Evolutionary conservation across 2,888 invertebrate genomes (phyloP).

Genomic region (Thymelicus lineola): DNA sequence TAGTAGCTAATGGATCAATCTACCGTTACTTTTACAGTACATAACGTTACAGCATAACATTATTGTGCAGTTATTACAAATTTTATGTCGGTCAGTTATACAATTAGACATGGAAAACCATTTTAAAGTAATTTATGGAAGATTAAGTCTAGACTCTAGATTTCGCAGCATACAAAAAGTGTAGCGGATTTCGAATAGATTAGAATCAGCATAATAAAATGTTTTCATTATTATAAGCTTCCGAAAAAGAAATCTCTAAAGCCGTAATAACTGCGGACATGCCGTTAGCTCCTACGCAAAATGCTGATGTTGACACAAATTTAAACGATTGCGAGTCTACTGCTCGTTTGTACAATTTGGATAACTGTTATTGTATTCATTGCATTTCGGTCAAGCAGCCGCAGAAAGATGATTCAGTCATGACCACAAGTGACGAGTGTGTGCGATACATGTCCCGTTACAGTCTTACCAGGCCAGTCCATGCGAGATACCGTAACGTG

Average conservation of each 20-base stretch:
- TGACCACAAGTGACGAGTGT: conserved; percentile 46
- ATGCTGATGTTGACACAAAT: conserved; percentile 32
- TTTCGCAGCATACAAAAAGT: neutral
- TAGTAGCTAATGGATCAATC: neutral
- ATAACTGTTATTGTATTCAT: conserved; percentile 41
- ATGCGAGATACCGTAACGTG: conserved; percentile 71
- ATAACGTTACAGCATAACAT: neutral
- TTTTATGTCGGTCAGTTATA: neutral
- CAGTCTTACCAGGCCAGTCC: conserved; percentile 61
- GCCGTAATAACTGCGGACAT: conserved; percentile 3
- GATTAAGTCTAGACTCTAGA: conserved; percentile 1
- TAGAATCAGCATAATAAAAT: neutral
- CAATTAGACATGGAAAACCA: neutral
- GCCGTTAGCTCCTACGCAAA: conserved; percentile 13
- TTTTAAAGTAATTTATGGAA: neutral
- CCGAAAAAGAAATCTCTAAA: conserved; percentile 13
- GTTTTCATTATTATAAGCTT: neutral
- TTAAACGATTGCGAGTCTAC: conserved; percentile 27
- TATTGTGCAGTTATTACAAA: neutral
- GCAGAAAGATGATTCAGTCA: conserved; percentile 44
- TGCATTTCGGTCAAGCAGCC: conserved; percentile 44
- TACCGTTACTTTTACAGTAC: neutral
- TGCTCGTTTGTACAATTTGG: conserved; percentile 27
- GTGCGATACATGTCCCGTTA: conserved; percentile 49
- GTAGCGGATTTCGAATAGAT: neutral